These are phyloP conservation scores for Cetonia aurata DNA, from an alignment of 2,888 invertebrate genomes.

Conservation along the genomic window DNA sequence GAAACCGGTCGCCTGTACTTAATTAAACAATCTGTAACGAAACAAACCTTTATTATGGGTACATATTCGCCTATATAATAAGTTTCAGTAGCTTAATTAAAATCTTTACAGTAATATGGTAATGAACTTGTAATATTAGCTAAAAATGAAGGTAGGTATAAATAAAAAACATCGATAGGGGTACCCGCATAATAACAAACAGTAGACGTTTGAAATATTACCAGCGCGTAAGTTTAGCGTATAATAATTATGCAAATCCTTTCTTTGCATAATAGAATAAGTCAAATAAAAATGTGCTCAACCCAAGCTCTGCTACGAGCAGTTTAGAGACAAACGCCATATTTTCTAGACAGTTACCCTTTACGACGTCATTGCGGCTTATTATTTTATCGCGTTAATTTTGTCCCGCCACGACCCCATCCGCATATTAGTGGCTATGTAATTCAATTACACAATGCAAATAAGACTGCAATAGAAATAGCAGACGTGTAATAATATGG, in stretches of 20 bases:
- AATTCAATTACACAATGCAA: slow-evolving; percentile 45
- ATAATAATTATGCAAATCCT: slow-evolving; percentile 6
- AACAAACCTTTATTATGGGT: no score
- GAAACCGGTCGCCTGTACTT: no score
- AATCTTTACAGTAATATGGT: no score
- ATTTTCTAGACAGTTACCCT: slow-evolving; percentile 28
- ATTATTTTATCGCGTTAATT: slow-evolving; percentile 38
- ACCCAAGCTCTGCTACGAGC: neutral
- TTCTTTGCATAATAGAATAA: slow-evolving; percentile 12
- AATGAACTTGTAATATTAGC: neutral
- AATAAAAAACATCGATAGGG: no score
- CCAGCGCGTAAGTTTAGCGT: neutral
- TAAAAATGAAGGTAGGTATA: no score
- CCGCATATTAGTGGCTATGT: slow-evolving; percentile 35
- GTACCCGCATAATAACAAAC: neutral
- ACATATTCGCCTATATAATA: no score
- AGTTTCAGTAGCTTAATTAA: no score
- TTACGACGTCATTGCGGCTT: slow-evolving; percentile 29
- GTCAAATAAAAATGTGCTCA: slow-evolving; percentile 4
- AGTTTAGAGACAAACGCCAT: neutral
- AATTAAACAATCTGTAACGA: no score
- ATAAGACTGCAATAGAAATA: slow-evolving; percentile 42
- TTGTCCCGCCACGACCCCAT: slow-evolving; percentile 20
- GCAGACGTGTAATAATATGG: slow-evolving; percentile 32
- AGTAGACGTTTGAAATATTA: neutral